A percentile compares a stretch with the other conserved stretches of the same genome.
phyloP scores from a whole-genome alignment of 2,888 invertebrate genomes.

The Zeuzera pyrina region DNA sequence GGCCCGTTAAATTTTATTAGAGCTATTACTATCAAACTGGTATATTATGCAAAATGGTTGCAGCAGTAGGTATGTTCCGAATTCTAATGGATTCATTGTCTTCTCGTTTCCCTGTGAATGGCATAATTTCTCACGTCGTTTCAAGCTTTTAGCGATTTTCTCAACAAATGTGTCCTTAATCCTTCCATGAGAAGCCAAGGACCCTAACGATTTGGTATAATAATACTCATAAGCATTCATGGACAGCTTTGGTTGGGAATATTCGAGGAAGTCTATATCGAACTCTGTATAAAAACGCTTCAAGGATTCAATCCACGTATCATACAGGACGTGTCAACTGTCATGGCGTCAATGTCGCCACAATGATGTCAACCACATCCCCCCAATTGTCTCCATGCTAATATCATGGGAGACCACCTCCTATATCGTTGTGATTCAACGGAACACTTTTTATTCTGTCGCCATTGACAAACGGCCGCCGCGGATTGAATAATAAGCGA shows the following conservation, averaged over 20 bases:
- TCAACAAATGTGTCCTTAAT: too few relatives aligned
- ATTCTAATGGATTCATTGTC: constrained; percentile 57
- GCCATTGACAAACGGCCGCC: constrained; percentile 38
- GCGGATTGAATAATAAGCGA: constrained; percentile 49
- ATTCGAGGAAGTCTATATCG: too few relatives aligned
- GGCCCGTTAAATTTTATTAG: constrained; percentile 37
- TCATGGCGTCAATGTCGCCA: constrained; percentile 30
- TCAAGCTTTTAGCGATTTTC: too few relatives aligned
- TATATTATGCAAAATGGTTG: constrained; percentile 29
- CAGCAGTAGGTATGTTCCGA: constrained; percentile 31
- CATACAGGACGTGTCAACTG: constrained; percentile 48
- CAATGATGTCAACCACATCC: constrained; percentile 44
- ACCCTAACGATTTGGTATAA: too few relatives aligned
- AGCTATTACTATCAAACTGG: constrained; percentile 21
- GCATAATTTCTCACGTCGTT: constrained; percentile 23
- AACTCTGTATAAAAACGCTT: too few relatives aligned
- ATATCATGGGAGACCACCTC: constrained; percentile 38
- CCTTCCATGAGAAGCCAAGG: too few relatives aligned
- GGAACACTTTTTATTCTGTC: constrained; percentile 33
- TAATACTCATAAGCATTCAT: too few relatives aligned
- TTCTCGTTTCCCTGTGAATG: constrained; percentile 27
- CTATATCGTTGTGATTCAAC: constrained; percentile 28
- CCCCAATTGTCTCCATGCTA: constrained; percentile 51
- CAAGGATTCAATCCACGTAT: too few relatives aligned
- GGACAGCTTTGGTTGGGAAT: too few relatives aligned